Percentiles rank a stretch among this genome's conserved stretches.
Evolutionary conservation across 2,797 vertebrate species (phyloP).

Genomic region (Tadarida brasiliensis): DNA sequence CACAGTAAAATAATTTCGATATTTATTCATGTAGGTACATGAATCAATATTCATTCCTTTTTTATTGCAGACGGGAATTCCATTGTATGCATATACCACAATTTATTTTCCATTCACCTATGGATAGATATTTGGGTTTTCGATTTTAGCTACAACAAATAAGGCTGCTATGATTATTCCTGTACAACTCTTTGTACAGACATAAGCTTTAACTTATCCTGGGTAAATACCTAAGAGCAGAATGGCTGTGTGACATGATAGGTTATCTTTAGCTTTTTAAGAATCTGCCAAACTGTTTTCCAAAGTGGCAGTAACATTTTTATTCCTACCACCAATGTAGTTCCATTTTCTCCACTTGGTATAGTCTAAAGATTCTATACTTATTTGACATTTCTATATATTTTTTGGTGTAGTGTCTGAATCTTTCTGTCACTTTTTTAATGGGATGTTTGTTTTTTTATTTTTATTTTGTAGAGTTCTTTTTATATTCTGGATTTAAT

Average conservation of each 20-base stretch:
- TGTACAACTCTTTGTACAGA: not conserved
- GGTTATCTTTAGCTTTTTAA: constrained; percentile 4
- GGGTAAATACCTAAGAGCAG: not conserved
- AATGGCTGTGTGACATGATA: not conserved
- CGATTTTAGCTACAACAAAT: not conserved
- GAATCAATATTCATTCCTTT: constrained; percentile 3
- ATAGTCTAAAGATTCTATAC: not conserved
- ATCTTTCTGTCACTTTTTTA: not conserved
- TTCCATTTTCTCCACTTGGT: not conserved
- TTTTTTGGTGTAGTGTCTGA: not conserved
- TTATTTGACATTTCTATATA: not conserved
- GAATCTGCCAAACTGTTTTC: not conserved
- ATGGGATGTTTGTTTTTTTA: not conserved
- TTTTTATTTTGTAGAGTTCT: not conserved
- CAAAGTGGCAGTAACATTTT: not conserved
- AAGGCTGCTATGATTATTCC: not conserved
- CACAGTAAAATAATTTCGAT: not conserved
- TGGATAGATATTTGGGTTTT: not conserved
- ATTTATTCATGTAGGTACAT: not conserved
- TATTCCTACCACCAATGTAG: not conserved
- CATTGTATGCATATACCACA: not conserved
- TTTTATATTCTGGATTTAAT: not conserved
- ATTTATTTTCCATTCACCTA: not conserved
- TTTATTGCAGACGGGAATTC: not conserved
- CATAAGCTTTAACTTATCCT: not conserved